Evolutionary conservation across 2,888 invertebrate genomes (phyloP).

Genomic region (Nymphalis polychloros): DNA sequence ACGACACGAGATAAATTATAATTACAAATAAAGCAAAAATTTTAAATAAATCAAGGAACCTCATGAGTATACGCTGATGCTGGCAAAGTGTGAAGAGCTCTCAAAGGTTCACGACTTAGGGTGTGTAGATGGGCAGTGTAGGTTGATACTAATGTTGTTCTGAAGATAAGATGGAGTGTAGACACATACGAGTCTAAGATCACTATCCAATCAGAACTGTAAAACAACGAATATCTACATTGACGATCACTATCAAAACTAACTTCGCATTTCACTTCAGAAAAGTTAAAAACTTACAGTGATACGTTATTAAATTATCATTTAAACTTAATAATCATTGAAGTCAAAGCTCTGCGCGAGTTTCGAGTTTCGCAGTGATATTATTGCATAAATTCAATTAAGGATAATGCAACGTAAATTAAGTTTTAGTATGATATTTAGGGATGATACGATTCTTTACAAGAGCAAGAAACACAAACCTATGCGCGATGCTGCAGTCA

Average conservation of each 20-base stretch:
- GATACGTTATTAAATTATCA: no score
- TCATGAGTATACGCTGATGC: slow-evolving; percentile 46
- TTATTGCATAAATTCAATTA: no score
- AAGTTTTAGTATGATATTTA: background rate
- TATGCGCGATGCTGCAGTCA: background rate
- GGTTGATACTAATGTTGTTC: slow-evolving; percentile 32
- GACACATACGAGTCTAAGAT: slow-evolving; percentile 3
- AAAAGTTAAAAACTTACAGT: no score
- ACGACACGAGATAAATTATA: no score
- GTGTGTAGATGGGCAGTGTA: slow-evolving; percentile 47
- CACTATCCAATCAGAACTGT: slow-evolving; percentile 16
- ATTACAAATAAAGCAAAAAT: no score
- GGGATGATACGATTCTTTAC: background rate
- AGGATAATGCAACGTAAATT: background rate
- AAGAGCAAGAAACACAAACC: background rate
- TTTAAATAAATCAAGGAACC: slow-evolving; percentile 34
- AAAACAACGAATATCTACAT: background rate
- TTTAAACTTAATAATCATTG: no score
- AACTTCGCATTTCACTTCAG: no score
- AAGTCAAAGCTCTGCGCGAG: no score
- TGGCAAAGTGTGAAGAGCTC: slow-evolving; percentile 46
- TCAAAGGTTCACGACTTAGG: slow-evolving; percentile 47
- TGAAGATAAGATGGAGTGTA: slow-evolving; percentile 19
- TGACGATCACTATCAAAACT: background rate
- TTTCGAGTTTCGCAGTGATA: no score